Conservation (phyloP, 1,140 invertebrate species). For the Geopemphigus sp. region DNA sequence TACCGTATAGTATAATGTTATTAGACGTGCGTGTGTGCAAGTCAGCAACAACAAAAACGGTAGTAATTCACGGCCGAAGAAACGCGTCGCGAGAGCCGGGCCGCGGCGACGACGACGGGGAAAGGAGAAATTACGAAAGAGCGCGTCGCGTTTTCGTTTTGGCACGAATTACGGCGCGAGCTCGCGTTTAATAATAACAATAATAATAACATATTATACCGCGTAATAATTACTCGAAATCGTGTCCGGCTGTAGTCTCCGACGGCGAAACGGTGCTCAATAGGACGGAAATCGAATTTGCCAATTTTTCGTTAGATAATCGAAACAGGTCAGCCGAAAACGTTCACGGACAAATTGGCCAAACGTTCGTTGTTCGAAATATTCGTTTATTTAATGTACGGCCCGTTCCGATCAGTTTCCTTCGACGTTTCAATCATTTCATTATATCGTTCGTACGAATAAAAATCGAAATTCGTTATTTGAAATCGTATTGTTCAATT, state of each 20-base stretch:
- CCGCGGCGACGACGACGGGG: background rate
- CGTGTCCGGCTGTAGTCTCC: background rate
- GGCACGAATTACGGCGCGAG: slow-evolving; percentile 10
- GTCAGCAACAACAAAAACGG: background rate
- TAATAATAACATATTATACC: background rate
- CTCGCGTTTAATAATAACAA: background rate
- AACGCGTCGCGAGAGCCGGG: background rate
- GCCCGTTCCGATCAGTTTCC: too few relatives aligned
- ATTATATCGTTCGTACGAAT: too few relatives aligned
- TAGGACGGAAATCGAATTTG: too few relatives aligned
- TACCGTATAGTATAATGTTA: slow-evolving; percentile 7
- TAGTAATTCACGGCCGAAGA: slow-evolving; percentile 3
- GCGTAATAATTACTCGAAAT: slow-evolving; percentile 12
- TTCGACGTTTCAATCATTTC: too few relatives aligned
- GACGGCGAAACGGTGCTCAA: too few relatives aligned
- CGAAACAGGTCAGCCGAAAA: too few relatives aligned
- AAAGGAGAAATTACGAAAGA: slow-evolving; percentile 40
- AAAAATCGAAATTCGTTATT: too few relatives aligned
- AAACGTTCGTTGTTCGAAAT: too few relatives aligned
- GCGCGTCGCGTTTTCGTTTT: slow-evolving; percentile 27
- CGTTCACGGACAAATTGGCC: too few relatives aligned
- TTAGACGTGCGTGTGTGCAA: background rate
- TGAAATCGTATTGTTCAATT: too few relatives aligned
- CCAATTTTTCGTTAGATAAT: too few relatives aligned
- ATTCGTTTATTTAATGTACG: too few relatives aligned